Evolutionary conservation across 2,113 vertebrate genomes (phyloP).

Genomic region (Prolemur simus): DNA sequence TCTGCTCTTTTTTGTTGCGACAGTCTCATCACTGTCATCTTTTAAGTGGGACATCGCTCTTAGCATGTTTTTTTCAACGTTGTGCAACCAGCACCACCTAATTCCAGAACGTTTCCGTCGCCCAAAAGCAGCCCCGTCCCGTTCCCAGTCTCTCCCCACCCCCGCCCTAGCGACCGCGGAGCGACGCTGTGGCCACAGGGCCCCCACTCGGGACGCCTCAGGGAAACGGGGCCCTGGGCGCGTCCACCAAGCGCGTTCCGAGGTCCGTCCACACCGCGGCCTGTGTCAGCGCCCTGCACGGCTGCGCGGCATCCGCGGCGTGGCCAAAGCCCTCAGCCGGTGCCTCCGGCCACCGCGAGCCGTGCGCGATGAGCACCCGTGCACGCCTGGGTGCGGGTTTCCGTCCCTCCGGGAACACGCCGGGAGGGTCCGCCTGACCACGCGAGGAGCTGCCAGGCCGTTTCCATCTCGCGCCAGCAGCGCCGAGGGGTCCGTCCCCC

Average conservation of each 20-base stretch:
- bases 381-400: neutral
- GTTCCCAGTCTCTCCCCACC: rapidly evolving
- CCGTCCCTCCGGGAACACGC: neutral
- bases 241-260: too few relatives aligned
- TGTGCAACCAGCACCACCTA: neutral
- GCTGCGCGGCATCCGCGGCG: rapidly evolving
- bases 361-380: neutral
- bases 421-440: neutral
- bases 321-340: neutral
- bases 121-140: neutral
- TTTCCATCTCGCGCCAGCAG: neutral
- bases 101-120: neutral
- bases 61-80: too few relatives aligned
- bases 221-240: rapidly evolving
- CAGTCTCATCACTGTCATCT: neutral
- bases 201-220: rapidly evolving
- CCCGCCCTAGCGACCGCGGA: neutral
- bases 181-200: neutral
- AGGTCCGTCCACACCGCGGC: rapidly evolving
- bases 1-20: neutral
- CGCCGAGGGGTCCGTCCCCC: rapidly evolving
- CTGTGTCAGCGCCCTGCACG: rapidly evolving
- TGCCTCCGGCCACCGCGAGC: rapidly evolving
- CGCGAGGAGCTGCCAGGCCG: neutral
- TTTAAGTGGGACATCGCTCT: neutral